Base-by-base conservation (phyloP, 2,113 vertebrate genomes). In the Phalacrocorax aristotelis region DNA sequence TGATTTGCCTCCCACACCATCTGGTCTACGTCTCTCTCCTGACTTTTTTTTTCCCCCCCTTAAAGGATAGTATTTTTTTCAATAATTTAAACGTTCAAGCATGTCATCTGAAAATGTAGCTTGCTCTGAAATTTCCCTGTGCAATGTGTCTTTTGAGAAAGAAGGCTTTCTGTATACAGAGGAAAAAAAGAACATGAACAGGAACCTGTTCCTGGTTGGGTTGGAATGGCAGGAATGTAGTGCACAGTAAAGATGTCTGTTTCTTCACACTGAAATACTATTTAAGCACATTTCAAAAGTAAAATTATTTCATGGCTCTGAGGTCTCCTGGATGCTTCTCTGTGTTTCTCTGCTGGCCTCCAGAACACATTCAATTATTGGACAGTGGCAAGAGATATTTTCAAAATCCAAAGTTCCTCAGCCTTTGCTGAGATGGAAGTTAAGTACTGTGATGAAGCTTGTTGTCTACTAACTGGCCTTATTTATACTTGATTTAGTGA, bases 201-300 rank as follows among this genome's bases (percentile, higher is more conserved):
- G 95, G 95, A 97, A 95, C 89, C 74, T 90, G 94, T 95, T 48
- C 18, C 46, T 48, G 46, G 46, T 48, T 48, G 46, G 46, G 79
- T 74, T 96, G 96, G 96, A 97, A 97, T 96, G 95, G 22, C 72
- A 95, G 80, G 97, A 97, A 97, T 97, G 94, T 51, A 49, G 66
- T 51, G 58, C 88, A 83, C 66, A 94, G 66, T 95, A 91, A 90
- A 93, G 94, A 90, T 68, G 81, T 89, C 94, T 97, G 82, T 97
- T 96, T 91, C 83, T 93, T 95, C 85, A 95, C 65, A 90, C 87
- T 93, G 93, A 88, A 94, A 90, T 95, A 95, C 84, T 96, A 96
- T 91, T 95, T 75, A 87, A 95, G 72, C 58, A 70, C n/a, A 70
- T 92, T 95, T 87, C 84, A 91, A 51, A 81, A 92, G 60, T 83